These are phyloP conservation scores for Hylaea fasciaria DNA, from an alignment of 2,888 invertebrate species.

Conservation along the genomic window DNA sequence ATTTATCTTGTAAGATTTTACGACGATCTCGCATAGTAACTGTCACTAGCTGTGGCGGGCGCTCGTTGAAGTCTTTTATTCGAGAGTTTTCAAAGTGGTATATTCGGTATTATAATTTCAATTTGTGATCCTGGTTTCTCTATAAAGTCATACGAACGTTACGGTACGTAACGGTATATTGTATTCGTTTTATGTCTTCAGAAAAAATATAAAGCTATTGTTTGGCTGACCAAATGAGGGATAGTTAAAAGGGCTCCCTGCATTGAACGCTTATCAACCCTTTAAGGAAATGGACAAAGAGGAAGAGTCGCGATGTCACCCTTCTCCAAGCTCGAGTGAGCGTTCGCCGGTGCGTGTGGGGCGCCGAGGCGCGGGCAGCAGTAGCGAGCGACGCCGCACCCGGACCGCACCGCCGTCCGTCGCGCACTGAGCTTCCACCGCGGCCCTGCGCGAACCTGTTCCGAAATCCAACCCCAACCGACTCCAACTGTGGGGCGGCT, in stretches of 20 bases:
- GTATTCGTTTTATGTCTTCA: conserved; percentile 10
- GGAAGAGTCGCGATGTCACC: conserved; percentile 78
- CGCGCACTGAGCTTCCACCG: conserved; percentile 54
- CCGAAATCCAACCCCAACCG: conserved; percentile 54
- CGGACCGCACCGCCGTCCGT: conserved; percentile 76
- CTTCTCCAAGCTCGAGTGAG: conserved; percentile 72
- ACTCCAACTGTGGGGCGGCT: conserved; percentile 48
- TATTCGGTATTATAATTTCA: background rate
- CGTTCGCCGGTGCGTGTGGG: conserved; percentile 58
- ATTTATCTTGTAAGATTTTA: too few species aligned
- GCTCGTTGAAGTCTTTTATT: conserved; percentile 35
- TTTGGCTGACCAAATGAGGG: conserved; percentile 48
- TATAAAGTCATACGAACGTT: background rate
- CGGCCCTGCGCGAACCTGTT: conserved; percentile 57
- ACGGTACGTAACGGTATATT: conserved; percentile 7
- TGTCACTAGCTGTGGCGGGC: background rate
- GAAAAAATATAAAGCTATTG: conserved; percentile 30
- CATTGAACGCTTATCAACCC: conserved; percentile 67
- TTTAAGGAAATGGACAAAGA: conserved; percentile 65
- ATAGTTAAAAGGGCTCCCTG: conserved; percentile 49
- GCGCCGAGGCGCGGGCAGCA: conserved; percentile 65
- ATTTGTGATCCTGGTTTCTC: background rate
- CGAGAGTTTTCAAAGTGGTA: background rate
- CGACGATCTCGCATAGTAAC: too few species aligned
- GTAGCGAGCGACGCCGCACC: conserved; percentile 78